Percentiles rank a stretch among this genome's conserved stretches.
phyloP scores from a whole-genome alignment of 2,113 vertebrate species.

The Oncorhynchus gorbuscha region DNA sequence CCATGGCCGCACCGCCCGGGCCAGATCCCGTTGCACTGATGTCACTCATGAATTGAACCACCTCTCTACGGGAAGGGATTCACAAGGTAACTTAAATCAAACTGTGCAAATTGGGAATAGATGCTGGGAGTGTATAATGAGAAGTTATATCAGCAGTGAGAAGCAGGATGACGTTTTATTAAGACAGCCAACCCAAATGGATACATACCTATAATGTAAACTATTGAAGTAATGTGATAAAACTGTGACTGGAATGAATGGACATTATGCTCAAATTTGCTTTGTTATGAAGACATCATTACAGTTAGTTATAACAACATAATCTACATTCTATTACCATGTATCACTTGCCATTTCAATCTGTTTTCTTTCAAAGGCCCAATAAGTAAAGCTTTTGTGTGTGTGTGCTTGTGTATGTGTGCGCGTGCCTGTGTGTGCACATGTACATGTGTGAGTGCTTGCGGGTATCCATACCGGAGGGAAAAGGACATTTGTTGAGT shows the following conservation, averaged over 20 bases:
- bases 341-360: not conserved
- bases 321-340: not conserved
- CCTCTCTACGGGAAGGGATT: slow-evolving; percentile 12
- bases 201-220: slow-evolving; percentile 1
- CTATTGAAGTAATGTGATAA: not conserved
- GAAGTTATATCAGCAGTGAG: slow-evolving; percentile 1
- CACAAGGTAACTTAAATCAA: slow-evolving; percentile 16
- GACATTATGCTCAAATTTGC: not conserved
- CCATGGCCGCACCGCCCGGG: not conserved
- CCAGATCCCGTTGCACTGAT: slow-evolving; percentile 2
- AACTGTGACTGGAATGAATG: not conserved
- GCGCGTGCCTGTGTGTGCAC: not conserved
- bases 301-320: not conserved
- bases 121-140: not conserved
- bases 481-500: slow-evolving; percentile 47
- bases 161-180: slow-evolving; percentile 9
- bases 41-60: not conserved
- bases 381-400: not conserved
- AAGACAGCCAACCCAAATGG: not conserved
- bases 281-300: not conserved
- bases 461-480: slow-evolving; percentile 9
- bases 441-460: not conserved
- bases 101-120: slow-evolving; percentile 14
- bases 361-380: not conserved
- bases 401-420: not conserved